Base-by-base conservation (phyloP, 1,140 invertebrate species). In the Bombus haemorrhoidalis region DNA sequence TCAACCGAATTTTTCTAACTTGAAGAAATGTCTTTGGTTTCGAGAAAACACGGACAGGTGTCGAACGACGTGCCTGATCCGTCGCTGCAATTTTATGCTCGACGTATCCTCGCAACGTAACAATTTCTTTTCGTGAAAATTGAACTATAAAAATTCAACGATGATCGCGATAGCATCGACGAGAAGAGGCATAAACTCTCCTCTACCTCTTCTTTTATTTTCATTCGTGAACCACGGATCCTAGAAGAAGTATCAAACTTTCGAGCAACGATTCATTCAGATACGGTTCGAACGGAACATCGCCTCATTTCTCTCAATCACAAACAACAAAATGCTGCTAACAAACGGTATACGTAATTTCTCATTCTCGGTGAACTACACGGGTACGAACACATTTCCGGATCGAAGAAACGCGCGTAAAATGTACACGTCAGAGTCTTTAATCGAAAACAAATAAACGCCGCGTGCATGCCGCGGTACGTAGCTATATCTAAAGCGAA, bases 281-380 rank as follows among this genome's bases (percentile, higher is more conserved):
- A 47, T 18, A 18, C 47, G 43, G 43, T 47, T 47, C 0, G 15
- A 8, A 32, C 15, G 64, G 34, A 22, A 13, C 13, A 6, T 34
- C 32, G n/a, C 12, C 47, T 64, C 3, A 0, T n/a, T 32, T 32
- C 0, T 64, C 28, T 28, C 62, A 0, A n/a, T n/a, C 13, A 9
- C 13, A 0, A 15, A 18, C 15, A 3, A 66, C 62, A 8, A 32
- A 18, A 66, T 32, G 13, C 2, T 9, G 13, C 6, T 66, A 2
- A 18, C 18, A 32, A 18, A 37, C 34, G 3, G n/a, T 37, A 22
- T 34, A 28, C 9, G 57, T 28, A 28, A 59, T 13, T n/a, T 69
- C 10, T 34, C 18, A 1, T 69, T 69, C 0, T 15, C 1, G 0
- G n/a, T 0, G 1, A 32, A 34, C 2, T 3, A 18, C 0, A 1